These are phyloP conservation scores for Catocala sponsa DNA, from an alignment of 2,888 invertebrate species.

Conservation along the genomic window DNA sequence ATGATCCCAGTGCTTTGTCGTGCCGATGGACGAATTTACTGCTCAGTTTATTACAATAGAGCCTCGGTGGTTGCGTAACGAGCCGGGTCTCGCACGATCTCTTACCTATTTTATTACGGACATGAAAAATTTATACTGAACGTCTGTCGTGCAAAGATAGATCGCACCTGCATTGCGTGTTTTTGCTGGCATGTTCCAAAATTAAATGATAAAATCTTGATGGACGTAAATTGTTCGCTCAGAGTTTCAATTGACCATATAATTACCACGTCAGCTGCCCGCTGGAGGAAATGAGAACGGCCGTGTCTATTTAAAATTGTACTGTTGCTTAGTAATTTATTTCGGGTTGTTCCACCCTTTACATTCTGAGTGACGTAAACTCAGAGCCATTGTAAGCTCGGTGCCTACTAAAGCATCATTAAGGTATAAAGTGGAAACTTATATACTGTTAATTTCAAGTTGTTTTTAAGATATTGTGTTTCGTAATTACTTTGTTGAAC, in stretches of 20 bases:
- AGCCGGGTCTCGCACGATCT: conserved; percentile 26
- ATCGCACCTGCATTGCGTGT: conserved; percentile 60
- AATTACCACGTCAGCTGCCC: conserved; percentile 20
- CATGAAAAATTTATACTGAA: conserved; percentile 57
- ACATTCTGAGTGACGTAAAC: conserved; percentile 14
- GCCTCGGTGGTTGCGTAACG: conserved; percentile 29
- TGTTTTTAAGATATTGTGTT: conserved; percentile 15
- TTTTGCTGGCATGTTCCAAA: conserved; percentile 30
- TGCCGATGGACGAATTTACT: conserved; percentile 48
- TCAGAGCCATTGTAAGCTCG: conserved; percentile 7
- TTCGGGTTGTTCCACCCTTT: conserved; percentile 12
- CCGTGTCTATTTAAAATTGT: conserved; percentile 12
- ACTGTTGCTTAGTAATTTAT: conserved; percentile 16
- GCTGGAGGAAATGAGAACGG: conserved; percentile 25
- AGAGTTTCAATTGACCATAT: conserved; percentile 27
- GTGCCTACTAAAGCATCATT: conserved; percentile 20
- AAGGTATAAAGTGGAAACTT: conserved; percentile 19
- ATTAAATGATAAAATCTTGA: conserved; percentile 43
- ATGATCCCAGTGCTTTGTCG: conserved; percentile 63
- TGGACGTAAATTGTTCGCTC: conserved; percentile 30
- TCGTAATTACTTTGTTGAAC: conserved; percentile 12
- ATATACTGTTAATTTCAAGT: conserved; percentile 19
- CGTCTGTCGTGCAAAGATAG: conserved; percentile 51
- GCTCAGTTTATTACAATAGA: conserved; percentile 39
- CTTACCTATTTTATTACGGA: conserved; percentile 54